Base-by-base conservation (phyloP, 2,888 invertebrate species). In the Drosophila histrio region DNA sequence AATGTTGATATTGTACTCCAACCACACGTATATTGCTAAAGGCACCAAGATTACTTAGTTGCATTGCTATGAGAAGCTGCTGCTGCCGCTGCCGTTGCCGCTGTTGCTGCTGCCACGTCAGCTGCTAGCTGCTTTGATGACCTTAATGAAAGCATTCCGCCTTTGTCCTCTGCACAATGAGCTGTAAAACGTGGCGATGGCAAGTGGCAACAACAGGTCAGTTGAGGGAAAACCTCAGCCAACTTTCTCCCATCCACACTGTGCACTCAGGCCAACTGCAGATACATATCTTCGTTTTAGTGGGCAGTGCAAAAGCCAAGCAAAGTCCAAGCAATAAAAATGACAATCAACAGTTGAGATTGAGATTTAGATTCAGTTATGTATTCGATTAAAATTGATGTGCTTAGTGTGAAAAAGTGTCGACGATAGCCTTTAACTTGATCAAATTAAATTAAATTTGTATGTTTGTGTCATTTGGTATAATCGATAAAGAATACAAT, bases 131-230 rank as follows among this genome's bases (percentile, higher is more conserved):
- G 61, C 53, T 56, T 57, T 62, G 68, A 69, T 78, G 79, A 39
- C 63, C 79, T 57, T 52, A 67, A 75, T 74, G 75, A 64, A 63
- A 66, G 63, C 68, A 64, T 34, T 54, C 44, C 34, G 58, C 60
- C 49, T 56, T 57, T 63, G 60, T 66, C 54, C 61, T 17, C 8
- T 34, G 47, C 58, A 60, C 74, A 68, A 73, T 61, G 64, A 53
- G 59, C 72, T 57, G 71, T 57, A 57, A 56, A 59, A 26, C 38
- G 43, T 53, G 39, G 50, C 58, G 50, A 15, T 53, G 57, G 38
- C 50, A 58, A 58, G 34, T 47, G 61, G 36, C 53, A 58, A 58
- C 50, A 60, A 26, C 57, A 65, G 58, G 44, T 64, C 47, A 53
- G 36, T 38, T 44, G 30, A 36, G 50, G 24, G 30, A n/a, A n/a